Evolutionary conservation across 2,888 invertebrate genomes (phyloP).

Genomic region (Stenchaetothrips biformis): DNA sequence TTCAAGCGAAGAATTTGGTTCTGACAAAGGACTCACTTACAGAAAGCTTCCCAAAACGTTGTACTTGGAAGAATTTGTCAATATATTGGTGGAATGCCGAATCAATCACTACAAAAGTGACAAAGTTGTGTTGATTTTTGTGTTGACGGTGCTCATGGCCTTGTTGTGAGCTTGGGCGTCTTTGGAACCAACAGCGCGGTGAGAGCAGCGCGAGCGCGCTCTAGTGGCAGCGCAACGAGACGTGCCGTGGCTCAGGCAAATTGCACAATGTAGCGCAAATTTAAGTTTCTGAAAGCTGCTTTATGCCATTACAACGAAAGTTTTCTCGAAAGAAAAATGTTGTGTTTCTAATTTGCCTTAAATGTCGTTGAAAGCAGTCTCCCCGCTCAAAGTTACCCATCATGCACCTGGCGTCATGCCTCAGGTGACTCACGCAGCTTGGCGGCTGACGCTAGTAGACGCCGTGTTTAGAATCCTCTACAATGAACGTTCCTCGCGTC

Average conservation of each 20-base stretch:
- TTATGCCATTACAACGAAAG: background rate
- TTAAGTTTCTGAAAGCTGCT: background rate
- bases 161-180: background rate
- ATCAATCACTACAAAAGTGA: background rate
- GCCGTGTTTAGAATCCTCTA: background rate
- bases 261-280: background rate
- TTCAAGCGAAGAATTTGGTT: too few species aligned
- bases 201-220: background rate
- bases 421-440: constrained; percentile 11
- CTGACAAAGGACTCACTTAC: too few species aligned
- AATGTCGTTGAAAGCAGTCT: background rate
- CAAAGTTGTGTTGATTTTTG: constrained; percentile 9
- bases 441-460: constrained; percentile 5
- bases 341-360: background rate
- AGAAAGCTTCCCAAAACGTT: too few species aligned
- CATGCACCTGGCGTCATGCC: background rate
- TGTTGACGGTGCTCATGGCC: constrained; percentile 11
- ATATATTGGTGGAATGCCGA: background rate
- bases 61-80: too few species aligned
- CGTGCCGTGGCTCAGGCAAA: background rate
- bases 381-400: background rate
- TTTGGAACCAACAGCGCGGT: background rate
- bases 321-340: background rate
- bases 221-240: background rate
- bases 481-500: background rate